Conservation (phyloP, 2,797 vertebrate species). For the Parambassis ranga region DNA sequence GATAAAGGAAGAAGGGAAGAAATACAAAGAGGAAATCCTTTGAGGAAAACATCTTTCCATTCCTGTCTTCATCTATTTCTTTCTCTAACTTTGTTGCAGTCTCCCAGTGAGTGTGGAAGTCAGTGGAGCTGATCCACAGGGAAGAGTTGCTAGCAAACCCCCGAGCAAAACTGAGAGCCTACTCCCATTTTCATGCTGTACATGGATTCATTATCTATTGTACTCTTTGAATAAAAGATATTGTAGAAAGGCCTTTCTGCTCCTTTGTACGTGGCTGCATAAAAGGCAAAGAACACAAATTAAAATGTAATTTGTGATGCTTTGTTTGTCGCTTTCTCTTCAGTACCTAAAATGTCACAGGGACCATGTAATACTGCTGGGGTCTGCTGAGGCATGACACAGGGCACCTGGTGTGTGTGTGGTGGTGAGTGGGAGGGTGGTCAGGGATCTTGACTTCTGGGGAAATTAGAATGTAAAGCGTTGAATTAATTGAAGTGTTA, state of each 20-base stretch:
- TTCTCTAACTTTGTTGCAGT: constrained; percentile 52
- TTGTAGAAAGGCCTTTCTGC: constrained; percentile 15
- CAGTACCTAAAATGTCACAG: constrained; percentile 60
- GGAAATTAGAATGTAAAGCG: constrained; percentile 69
- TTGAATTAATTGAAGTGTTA: constrained; percentile 79
- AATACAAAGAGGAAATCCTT: constrained; percentile 50
- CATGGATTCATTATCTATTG: constrained; percentile 65
- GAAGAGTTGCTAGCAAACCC: constrained; percentile 47
- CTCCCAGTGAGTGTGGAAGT: constrained; percentile 49
- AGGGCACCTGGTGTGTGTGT: constrained; percentile 9
- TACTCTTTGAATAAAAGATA: constrained; percentile 47
- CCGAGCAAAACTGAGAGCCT: constrained; percentile 25
- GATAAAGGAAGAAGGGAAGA: constrained; percentile 18
- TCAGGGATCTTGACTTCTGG: constrained; percentile 62
- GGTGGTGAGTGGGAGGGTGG: constrained; percentile 16
- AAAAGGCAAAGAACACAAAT: constrained; percentile 52
- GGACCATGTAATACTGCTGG: constrained; percentile 48
- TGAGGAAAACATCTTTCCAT: constrained; percentile 51
- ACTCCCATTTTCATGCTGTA: not conserved
- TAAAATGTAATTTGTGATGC: constrained; percentile 60
- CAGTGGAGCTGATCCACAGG: constrained; percentile 53
- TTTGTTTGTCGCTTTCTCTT: constrained; percentile 60
- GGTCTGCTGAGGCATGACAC: constrained; percentile 36
- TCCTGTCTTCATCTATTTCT: constrained; percentile 39
- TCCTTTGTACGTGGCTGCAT: constrained; percentile 17